Evolutionary conservation across 2,888 invertebrate genomes (phyloP), one percentile per base, ranked within the genome.

Genomic region (Galeopsomyia nigrocyanea): DNA sequence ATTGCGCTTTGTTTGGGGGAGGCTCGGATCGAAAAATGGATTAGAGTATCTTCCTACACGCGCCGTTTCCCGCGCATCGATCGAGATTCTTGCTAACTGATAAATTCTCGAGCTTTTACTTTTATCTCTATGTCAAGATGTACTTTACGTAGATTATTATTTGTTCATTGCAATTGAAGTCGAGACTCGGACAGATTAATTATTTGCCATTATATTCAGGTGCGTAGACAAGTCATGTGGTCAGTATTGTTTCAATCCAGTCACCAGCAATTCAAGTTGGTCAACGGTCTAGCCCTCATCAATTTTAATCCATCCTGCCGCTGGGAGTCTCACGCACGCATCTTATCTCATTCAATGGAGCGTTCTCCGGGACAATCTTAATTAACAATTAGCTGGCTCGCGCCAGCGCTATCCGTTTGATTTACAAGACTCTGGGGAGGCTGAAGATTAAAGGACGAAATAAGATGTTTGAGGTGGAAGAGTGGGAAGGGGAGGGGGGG

Each of bases 261-360:
- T 19, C n/a, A 1, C 19, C 16, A 31, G 31, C 17, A 46, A 62
- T 68, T 68, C n/a, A n/a, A 62, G 62, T 55, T 19, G 49, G 31
- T 3, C 31, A 31, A 5, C 7, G 7, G 13, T 39, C 39, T 5
- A 56, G 62, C 56, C 62, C 31, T 49, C 56, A 62, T 68, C 62
- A 56, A 68, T 68, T 68, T 62, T 56, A 68, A 68, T 62, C 49
- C 39, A 19, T 62, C 68, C 10, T 53, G 13, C 21, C n/a, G n/a
- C 6, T 13, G 56, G 17, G 31, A 53, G 14, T 21, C 46, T 31
- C 10, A 14, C 46, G 22, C 19, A 13, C 64, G 55, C 46, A 46
- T 64, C 46, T 55, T 39, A 21, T 31, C 50, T 69, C 21, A 14
- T 62, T 14, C 22, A 51, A 53, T 50, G 16, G 51, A 2, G 26